Conservation (phyloP, 2,888 invertebrate species). For the Scrobipalpa atriplicella region DNA sequence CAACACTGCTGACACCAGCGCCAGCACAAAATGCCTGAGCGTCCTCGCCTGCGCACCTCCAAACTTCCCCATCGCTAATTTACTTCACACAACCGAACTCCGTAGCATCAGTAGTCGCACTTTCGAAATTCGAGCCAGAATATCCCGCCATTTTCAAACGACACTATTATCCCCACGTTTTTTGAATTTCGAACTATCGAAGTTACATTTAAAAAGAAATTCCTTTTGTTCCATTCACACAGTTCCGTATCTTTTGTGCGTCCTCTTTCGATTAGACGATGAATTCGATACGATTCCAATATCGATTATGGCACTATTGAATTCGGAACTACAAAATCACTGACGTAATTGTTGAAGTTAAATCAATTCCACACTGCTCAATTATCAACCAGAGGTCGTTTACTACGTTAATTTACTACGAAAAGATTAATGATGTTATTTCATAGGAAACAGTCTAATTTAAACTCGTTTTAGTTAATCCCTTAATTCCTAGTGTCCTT, state of each 20-base stretch:
- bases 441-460: not conserved
- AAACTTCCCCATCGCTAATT: constrained; percentile 43
- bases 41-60: constrained; percentile 36
- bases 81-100: not conserved
- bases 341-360: not conserved
- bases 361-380: constrained; percentile 16
- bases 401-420: not conserved
- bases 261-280: constrained; percentile 35
- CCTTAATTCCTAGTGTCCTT: no score
- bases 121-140: not conserved
- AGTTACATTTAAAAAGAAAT: constrained; percentile 22
- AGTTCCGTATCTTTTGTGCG: constrained; percentile 26
- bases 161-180: not conserved
- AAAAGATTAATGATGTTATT: not conserved
- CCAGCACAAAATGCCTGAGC: constrained; percentile 52
- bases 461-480: no score
- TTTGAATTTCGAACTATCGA: constrained; percentile 10
- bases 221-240: constrained; percentile 24
- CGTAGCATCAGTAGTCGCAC: not conserved
- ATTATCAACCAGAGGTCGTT: not conserved
- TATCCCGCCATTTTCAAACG: not conserved
- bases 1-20: constrained; percentile 53
- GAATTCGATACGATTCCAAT: constrained; percentile 30
- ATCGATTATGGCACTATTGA: constrained; percentile 30
- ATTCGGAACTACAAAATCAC: constrained; percentile 26